phyloP scores from a whole-genome alignment of 2,113 vertebrate species.

The Corapipo altera region DNA sequence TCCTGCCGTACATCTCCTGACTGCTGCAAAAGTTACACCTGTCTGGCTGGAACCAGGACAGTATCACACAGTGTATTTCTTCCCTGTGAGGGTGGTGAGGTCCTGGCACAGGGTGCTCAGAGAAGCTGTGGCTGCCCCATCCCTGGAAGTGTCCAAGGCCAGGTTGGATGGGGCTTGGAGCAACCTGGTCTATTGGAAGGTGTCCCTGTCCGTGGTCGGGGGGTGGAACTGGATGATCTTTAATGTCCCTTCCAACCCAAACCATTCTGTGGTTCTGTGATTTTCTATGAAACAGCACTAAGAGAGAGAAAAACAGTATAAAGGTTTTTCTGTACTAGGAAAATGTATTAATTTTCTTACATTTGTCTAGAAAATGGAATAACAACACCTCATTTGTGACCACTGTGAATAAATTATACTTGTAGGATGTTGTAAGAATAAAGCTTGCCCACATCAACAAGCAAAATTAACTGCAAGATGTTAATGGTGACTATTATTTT shows the following conservation, averaged over 20 bases:
- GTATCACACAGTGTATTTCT: not conserved
- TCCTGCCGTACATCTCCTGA: not conserved
- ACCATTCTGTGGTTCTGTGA: not conserved
- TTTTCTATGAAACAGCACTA: not conserved
- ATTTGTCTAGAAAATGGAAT: not conserved
- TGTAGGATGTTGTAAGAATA: not conserved
- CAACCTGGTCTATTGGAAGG: not conserved
- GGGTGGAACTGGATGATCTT: not conserved
- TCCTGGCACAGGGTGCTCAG: not conserved
- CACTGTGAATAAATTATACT: not conserved
- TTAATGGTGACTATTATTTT: not conserved
- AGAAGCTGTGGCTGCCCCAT: not conserved
- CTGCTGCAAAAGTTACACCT: not conserved
- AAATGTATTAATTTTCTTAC: not conserved
- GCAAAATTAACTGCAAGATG: not conserved
- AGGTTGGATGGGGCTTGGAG: not conserved
- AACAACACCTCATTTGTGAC: not conserved
- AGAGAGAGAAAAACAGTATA: not conserved
- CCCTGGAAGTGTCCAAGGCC: not conserved
- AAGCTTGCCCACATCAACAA: not conserved
- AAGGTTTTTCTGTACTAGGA: not conserved
- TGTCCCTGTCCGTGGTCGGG: not conserved
- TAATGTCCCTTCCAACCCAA: not conserved
- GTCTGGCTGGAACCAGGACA: not conserved
- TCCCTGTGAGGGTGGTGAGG: not conserved